phyloP scores from a whole-genome alignment of 1,140 invertebrate species.

The Vanessa tameamea region DNA sequence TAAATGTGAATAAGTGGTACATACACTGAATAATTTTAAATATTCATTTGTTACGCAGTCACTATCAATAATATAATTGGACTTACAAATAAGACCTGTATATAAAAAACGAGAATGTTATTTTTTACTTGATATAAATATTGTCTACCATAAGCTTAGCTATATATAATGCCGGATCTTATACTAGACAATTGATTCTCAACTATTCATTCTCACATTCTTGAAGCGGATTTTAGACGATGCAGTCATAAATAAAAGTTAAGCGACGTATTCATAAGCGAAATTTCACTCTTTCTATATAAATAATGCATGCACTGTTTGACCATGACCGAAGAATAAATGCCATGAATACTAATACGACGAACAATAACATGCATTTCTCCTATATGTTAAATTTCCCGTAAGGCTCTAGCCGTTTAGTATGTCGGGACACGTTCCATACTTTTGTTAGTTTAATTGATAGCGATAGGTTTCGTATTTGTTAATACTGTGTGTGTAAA shows the following conservation, averaged over 20 bases:
- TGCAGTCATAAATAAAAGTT: slow-evolving; percentile 26
- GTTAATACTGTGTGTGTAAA: background rate
- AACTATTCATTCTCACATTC: slow-evolving; percentile 7
- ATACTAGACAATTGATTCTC: background rate
- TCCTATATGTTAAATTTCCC: slow-evolving; percentile 49
- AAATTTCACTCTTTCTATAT: slow-evolving; percentile 71
- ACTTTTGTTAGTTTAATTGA: slow-evolving; percentile 16
- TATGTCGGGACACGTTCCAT: slow-evolving; percentile 30
- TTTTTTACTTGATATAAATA: no score
- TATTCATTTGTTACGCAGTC: no score
- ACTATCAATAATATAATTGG: no score
- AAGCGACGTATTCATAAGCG: slow-evolving; percentile 30
- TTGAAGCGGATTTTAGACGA: slow-evolving; percentile 6
- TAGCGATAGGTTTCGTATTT: slow-evolving; percentile 11
- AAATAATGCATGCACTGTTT: slow-evolving; percentile 69
- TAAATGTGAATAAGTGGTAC: no score
- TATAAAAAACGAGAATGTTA: no score
- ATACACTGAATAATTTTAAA: no score
- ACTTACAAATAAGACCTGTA: no score
- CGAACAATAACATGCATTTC: slow-evolving; percentile 57
- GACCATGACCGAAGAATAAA: slow-evolving; percentile 62
- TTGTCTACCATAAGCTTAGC: no score
- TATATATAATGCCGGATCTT: slow-evolving; percentile 16
- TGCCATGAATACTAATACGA: slow-evolving; percentile 58
- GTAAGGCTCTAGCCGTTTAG: slow-evolving; percentile 33